phyloP scores from a whole-genome alignment of 2,888 invertebrate species.

The Habrosyne pyritoides region DNA sequence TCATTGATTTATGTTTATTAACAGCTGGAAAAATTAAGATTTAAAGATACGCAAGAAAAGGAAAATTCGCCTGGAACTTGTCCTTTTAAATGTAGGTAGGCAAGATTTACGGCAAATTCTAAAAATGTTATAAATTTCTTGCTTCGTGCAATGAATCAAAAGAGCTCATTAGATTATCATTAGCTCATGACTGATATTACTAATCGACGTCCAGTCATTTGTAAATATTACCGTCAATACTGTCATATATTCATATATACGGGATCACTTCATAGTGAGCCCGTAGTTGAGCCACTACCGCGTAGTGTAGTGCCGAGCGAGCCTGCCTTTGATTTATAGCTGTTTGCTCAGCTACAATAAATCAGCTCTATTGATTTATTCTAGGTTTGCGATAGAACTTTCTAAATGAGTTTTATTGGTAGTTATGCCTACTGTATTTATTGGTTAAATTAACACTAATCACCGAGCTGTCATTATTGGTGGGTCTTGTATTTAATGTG shows the following conservation, averaged over 20 bases:
- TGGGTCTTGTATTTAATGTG: no score
- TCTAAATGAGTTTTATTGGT: constrained; percentile 37
- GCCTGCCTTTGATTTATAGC: constrained; percentile 65
- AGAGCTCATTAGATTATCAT: background rate
- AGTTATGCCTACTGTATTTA: constrained; percentile 9
- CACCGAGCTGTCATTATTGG: background rate
- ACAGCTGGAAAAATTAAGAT: background rate
- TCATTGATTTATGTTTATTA: background rate
- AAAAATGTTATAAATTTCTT: background rate
- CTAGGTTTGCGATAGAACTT: constrained; percentile 35
- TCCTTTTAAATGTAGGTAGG: no score
- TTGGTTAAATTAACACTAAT: background rate
- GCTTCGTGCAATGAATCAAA: background rate
- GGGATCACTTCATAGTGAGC: constrained; percentile 24
- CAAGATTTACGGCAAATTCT: no score
- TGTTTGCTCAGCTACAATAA: constrained; percentile 65
- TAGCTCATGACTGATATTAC: background rate
- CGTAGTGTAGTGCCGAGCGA: constrained; percentile 27
- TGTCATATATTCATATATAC: no score
- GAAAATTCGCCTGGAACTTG: no score
- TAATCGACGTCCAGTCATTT: background rate
- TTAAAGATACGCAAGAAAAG: background rate
- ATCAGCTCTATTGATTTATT: constrained; percentile 70
- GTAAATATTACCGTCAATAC: constrained; percentile 25
- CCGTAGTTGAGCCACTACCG: constrained; percentile 18